phyloP scores from a whole-genome alignment of 2,888 invertebrate genomes.

The Meloe dianella region DNA sequence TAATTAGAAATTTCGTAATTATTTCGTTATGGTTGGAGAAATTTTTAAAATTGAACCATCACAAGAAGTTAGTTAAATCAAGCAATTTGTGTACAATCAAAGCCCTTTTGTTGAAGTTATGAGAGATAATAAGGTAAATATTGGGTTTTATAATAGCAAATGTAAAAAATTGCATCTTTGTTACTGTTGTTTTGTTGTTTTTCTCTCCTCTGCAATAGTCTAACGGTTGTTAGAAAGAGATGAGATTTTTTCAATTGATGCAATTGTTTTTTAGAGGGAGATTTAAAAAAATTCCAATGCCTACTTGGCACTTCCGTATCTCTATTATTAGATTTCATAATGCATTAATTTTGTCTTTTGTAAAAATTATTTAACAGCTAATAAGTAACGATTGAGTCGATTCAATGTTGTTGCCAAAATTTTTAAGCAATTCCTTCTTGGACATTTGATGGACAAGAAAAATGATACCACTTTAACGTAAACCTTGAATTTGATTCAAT shows the following conservation, averaged over 20 bases:
- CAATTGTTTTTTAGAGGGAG: background rate
- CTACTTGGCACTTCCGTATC: background rate
- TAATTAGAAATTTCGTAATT: background rate
- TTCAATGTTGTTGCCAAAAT: background rate
- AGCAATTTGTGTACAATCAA: too few species aligned
- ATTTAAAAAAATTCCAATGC: background rate
- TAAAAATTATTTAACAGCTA: background rate
- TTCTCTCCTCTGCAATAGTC: too few species aligned
- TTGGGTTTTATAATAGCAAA: background rate
- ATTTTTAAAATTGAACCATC: background rate
- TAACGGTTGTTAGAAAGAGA: slow-evolving; percentile 2
- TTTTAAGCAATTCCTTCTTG: background rate
- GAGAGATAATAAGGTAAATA: slow-evolving; percentile 2
- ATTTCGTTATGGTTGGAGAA: background rate
- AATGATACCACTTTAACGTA: background rate
- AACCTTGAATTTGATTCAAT: slow-evolving; percentile 6
- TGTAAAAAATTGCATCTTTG: background rate
- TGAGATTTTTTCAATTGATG: background rate
- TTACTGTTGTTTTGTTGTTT: background rate
- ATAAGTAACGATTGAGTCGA: background rate
- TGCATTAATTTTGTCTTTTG: too few species aligned
- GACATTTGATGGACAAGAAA: background rate
- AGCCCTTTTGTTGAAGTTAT: background rate
- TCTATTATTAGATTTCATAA: too few species aligned
- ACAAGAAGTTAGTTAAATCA: background rate